These are phyloP conservation scores for Xestia c-nigrum DNA, from an alignment of 2,888 invertebrate species.

Conservation along the genomic window DNA sequence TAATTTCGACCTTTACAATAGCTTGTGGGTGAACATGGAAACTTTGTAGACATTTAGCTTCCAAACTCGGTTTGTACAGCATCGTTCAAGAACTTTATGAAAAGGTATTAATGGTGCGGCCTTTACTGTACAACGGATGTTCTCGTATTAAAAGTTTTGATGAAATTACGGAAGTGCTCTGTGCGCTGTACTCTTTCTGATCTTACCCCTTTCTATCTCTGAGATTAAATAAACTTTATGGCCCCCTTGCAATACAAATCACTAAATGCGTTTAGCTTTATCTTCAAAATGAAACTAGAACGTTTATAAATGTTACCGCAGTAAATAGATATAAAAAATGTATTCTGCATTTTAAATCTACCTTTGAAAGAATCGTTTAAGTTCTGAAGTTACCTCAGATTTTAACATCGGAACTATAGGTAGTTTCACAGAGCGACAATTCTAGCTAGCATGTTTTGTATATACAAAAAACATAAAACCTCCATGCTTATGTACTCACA, in stretches of 20 bases:
- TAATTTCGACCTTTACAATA: constrained; percentile 51
- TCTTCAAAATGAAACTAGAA: constrained; percentile 4
- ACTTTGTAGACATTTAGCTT: constrained; percentile 53
- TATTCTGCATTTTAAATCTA: too few relatives aligned
- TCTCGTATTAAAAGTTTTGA: constrained; percentile 63
- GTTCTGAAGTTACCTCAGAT: neutral
- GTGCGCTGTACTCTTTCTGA: neutral
- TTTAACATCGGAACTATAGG: neutral
- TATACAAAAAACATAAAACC: neutral
- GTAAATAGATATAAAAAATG: neutral
- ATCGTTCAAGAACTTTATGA: constrained; percentile 57
- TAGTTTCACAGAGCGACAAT: neutral
- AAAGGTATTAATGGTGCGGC: constrained; percentile 57
- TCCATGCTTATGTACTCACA: neutral
- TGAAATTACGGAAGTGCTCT: constrained; percentile 48
- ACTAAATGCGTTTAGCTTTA: neutral
- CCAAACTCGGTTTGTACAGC: constrained; percentile 36
- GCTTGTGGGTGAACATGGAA: constrained; percentile 47
- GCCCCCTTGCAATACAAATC: neutral
- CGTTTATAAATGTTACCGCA: neutral
- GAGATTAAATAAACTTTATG: constrained; percentile 24
- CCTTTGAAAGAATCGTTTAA: neutral
- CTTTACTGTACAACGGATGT: constrained; percentile 52
- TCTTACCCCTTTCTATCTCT: constrained; percentile 4
- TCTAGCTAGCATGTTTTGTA: neutral